Percentiles rank a stretch among this genome's conserved stretches.
Evolutionary conservation across 2,888 invertebrate genomes (phyloP).

Genomic region (Drosophila prostipennis): DNA sequence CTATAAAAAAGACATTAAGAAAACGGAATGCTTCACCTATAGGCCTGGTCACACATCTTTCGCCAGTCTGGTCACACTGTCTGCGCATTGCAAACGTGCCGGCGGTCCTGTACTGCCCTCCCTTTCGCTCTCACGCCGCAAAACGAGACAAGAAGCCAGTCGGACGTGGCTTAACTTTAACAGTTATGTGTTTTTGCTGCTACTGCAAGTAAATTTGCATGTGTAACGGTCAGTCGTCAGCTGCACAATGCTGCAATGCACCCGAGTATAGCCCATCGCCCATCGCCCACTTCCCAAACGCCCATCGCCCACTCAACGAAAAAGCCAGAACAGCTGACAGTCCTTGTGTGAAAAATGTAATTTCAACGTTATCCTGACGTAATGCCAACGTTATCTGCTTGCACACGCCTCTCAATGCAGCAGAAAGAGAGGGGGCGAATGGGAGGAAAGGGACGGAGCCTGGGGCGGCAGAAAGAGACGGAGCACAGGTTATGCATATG

Average conservation of each 20-base stretch:
- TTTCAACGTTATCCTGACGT: conserved; percentile 77
- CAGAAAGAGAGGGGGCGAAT: conserved; percentile 2
- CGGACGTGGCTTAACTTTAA: conserved; percentile 61
- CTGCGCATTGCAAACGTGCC: neutral
- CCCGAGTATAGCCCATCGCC: neutral
- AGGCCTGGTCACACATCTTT: conserved; percentile 4
- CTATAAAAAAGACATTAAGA: no score
- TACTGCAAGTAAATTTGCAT: conserved; percentile 65
- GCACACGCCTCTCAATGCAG: conserved; percentile 50
- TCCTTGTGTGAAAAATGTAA: conserved; percentile 74
- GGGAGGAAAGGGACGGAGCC: neutral
- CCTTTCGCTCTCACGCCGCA: neutral
- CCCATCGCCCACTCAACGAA: conserved; percentile 1
- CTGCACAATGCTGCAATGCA: conserved; percentile 25
- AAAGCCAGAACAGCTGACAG: conserved; percentile 44
- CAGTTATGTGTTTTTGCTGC: conserved; percentile 46
- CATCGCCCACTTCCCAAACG: no score
- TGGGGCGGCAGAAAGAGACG: neutral
- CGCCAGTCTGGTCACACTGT: conserved; percentile 8
- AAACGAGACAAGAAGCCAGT: conserved; percentile 4
- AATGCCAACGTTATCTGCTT: conserved; percentile 76
- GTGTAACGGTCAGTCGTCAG: conserved; percentile 64
- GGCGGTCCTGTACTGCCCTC: neutral
- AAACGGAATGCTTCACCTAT: neutral
- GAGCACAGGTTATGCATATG: conserved; percentile 54